Evolutionary conservation across 2,888 invertebrate species (phyloP).

Genomic region (Antitype chi): DNA sequence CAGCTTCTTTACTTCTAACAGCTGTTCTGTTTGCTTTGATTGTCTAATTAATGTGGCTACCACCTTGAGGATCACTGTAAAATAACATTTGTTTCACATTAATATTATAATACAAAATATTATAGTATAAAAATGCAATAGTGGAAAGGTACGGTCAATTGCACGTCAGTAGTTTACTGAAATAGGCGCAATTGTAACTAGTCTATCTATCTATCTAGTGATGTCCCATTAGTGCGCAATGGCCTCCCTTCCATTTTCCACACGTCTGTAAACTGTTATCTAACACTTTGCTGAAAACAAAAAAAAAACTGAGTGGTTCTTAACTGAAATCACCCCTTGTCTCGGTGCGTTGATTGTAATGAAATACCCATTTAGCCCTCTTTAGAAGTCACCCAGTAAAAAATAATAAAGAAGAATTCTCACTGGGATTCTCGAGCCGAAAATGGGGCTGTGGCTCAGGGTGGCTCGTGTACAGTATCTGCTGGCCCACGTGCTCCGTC

Average conservation of each 20-base stretch:
- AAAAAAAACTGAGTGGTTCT: background rate
- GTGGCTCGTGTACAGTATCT: constrained; percentile 97
- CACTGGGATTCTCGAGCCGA: constrained; percentile 98
- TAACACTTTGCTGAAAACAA: background rate
- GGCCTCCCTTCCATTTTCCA: background rate
- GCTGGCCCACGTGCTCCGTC: constrained; percentile 99
- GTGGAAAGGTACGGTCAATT: too few relatives aligned
- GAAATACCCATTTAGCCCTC: background rate
- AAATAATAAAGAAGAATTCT: constrained; percentile 64
- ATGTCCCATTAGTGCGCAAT: background rate
- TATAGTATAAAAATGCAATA: background rate
- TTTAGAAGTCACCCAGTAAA: background rate
- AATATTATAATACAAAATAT: background rate
- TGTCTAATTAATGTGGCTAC: constrained; percentile 99
- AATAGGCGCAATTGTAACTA: background rate
- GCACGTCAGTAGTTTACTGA: background rate
- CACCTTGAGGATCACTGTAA: constrained; percentile 98
- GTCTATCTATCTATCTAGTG: background rate
- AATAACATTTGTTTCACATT: constrained; percentile 7
- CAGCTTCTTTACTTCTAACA: constrained; percentile 98
- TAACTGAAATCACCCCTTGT: background rate
- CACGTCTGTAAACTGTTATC: background rate
- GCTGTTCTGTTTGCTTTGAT: constrained; percentile 97
- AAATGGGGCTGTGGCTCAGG: constrained; percentile 98
- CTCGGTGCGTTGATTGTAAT: background rate